phyloP scores from a whole-genome alignment of 1,140 invertebrate genomes.

The Coptotermes formosanus region DNA sequence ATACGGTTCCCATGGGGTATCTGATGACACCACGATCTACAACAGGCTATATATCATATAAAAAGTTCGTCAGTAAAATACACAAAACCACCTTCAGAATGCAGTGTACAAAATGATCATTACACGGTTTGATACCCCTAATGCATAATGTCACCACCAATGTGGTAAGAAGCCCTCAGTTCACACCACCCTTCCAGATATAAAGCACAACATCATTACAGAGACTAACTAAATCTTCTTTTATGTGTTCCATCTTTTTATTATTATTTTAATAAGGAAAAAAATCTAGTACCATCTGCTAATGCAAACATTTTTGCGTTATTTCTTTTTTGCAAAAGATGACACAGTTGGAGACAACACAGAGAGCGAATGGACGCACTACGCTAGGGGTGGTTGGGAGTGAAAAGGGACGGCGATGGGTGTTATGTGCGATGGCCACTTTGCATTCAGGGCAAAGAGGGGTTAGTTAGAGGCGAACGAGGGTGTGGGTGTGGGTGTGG shows the following conservation, averaged over 20 bases:
- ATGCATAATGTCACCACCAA: constrained; percentile 23
- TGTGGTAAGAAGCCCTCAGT: not conserved
- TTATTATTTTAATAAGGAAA: constrained; percentile 26
- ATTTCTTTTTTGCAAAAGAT: constrained; percentile 21
- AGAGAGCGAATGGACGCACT: not conserved
- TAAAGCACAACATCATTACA: constrained; percentile 14
- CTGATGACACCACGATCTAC: constrained; percentile 7
- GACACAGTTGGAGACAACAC: constrained; percentile 23
- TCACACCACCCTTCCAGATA: not conserved
- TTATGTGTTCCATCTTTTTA: constrained; percentile 25
- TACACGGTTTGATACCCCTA: constrained; percentile 12
- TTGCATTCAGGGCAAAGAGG: constrained; percentile 25
- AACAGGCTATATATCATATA: not conserved
- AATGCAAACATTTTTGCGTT: constrained; percentile 20
- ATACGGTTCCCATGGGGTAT: not conserved
- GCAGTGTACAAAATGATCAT: constrained; percentile 5
- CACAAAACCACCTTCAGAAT: constrained; percentile 18
- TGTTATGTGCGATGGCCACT: constrained; percentile 26
- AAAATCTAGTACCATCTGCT: constrained; percentile 29
- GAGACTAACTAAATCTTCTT: constrained; percentile 16
- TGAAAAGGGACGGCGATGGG: not conserved
- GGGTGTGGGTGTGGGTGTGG: not conserved
- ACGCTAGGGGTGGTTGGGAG: not conserved
- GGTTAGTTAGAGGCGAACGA: not conserved
- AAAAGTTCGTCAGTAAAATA: not conserved